phyloP scores from a whole-genome alignment of 2,888 invertebrate species.

The Andrena trimmerana region DNA sequence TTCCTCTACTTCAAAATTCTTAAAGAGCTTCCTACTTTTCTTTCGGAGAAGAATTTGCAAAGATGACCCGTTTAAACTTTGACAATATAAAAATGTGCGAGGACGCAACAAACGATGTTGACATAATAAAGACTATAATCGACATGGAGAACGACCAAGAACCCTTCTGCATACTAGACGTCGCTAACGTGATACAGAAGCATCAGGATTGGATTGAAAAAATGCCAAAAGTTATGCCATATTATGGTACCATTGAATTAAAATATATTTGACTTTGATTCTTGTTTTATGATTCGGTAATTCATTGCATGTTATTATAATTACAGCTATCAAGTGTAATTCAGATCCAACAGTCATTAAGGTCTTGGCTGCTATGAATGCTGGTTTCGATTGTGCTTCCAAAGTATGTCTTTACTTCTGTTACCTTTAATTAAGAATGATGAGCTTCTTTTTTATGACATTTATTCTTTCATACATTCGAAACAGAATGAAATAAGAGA shows the following conservation, averaged over 20 bases:
- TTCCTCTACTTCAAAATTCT: too few relatives aligned
- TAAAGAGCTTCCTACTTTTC: not conserved
- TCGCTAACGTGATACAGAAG: constrained; percentile 77
- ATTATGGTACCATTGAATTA: constrained; percentile 74
- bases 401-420: constrained; percentile 71
- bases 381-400: constrained; percentile 89
- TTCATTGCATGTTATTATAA: not conserved
- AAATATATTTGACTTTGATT: not conserved
- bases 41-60: not conserved
- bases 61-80: constrained; percentile 54
- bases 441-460: not conserved
- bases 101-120: constrained; percentile 69
- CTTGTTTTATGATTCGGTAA: not conserved
- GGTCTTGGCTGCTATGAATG: constrained; percentile 86
- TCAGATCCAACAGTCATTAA: constrained; percentile 85
- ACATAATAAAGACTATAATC: constrained; percentile 75
- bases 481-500: constrained; percentile 86
- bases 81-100: constrained; percentile 73
- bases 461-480: not conserved
- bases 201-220: constrained; percentile 79
- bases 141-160: constrained; percentile 73
- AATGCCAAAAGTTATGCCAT: constrained; percentile 80
- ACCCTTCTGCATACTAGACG: constrained; percentile 78
- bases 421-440: not conserved
- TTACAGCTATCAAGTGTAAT: constrained; percentile 88